Conservation (phyloP, 1,140 invertebrate genomes). For the Pseudomyrmex concolor region DNA sequence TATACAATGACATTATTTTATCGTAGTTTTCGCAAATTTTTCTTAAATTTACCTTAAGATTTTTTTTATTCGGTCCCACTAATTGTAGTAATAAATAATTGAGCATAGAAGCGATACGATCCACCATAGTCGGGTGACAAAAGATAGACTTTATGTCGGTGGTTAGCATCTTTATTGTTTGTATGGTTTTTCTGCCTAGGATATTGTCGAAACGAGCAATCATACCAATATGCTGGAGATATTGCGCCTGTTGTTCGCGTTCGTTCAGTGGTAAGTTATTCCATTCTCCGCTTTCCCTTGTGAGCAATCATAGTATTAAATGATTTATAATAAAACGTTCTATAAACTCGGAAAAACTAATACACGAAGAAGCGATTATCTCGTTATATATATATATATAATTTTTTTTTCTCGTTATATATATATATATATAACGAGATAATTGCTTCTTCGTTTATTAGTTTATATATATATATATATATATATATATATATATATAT, state of each 20-base stretch:
- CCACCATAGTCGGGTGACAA: constrained; percentile 95
- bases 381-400: too few species aligned
- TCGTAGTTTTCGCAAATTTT: constrained; percentile 89
- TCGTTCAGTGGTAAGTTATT: constrained; percentile 89
- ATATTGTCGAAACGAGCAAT: constrained; percentile 97
- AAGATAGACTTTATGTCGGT: constrained; percentile 94
- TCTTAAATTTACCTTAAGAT: constrained; percentile 89
- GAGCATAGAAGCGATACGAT: constrained; percentile 96
- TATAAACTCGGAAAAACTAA: constrained; percentile 14
- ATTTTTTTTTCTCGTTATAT: too few species aligned
- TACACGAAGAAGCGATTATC: background rate
- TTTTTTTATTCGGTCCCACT: constrained; percentile 94
- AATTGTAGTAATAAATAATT: constrained; percentile 97
- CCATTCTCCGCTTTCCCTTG: constrained; percentile 92
- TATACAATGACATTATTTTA: constrained; percentile 72
- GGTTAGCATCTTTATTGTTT: constrained; percentile 93
- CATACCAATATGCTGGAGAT: constrained; percentile 92
- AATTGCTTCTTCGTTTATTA: too few species aligned
- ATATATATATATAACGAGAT: too few species aligned
- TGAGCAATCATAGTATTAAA: constrained; percentile 57
- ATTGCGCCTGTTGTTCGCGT: constrained; percentile 90
- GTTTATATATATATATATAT: too few species aligned
- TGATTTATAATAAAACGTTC: constrained; percentile 1
- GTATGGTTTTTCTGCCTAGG: constrained; percentile 94
- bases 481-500: too few species aligned